phyloP scores from a whole-genome alignment of 2,113 vertebrate genomes.

The Takifugu bimaculatus region DNA sequence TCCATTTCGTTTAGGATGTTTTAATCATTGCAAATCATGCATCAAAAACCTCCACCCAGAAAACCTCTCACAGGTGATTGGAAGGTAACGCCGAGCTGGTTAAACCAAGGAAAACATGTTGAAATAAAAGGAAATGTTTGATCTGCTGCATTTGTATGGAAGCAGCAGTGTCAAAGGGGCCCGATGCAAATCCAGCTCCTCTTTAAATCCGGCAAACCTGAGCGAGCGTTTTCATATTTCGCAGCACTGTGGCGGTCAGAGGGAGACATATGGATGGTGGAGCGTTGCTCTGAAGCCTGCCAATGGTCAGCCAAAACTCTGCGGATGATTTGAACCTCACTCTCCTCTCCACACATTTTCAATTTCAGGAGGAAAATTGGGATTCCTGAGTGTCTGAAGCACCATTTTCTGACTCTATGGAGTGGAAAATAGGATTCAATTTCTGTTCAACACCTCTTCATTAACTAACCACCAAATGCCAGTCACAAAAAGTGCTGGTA shows the following conservation, averaged over 20 bases:
- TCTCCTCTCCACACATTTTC: slow-evolving; percentile 68
- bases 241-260: background rate
- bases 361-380: slow-evolving; percentile 74
- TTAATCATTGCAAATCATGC: slow-evolving; percentile 2
- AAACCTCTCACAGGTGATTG: no score
- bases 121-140: no score
- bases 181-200: no score
- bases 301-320: slow-evolving; percentile 52
- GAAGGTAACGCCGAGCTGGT: no score
- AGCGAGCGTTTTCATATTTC: no score
- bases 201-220: no score
- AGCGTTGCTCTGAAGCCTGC: slow-evolving; percentile 25
- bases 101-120: no score
- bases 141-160: no score
- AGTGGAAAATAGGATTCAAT: slow-evolving; percentile 78
- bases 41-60: no score
- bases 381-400: slow-evolving; percentile 76
- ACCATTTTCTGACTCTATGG: slow-evolving; percentile 76
- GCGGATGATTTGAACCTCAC: slow-evolving; percentile 60
- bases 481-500: slow-evolving; percentile 67
- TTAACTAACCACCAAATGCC: slow-evolving; percentile 69
- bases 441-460: slow-evolving; percentile 77
- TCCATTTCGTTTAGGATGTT: slow-evolving; percentile 10
- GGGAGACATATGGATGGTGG: slow-evolving; percentile 25
- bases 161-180: no score